Conservation (phyloP, 1,140 invertebrate genomes). For the Monomorium pharaonis region DNA sequence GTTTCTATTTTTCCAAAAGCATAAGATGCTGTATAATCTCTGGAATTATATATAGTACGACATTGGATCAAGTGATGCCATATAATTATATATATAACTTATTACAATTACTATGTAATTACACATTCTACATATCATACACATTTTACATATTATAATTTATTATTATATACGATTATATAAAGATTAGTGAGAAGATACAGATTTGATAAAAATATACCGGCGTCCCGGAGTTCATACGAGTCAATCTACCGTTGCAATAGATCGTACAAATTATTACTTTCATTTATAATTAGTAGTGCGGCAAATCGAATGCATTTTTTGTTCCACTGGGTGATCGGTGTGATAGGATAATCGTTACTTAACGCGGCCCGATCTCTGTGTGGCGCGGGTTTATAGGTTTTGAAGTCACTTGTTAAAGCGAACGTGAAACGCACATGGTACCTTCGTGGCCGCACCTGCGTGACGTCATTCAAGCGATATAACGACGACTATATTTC, state of each 20-base stretch:
- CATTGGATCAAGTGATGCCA: not conserved
- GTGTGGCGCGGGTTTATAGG: constrained; percentile 2
- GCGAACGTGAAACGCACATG: constrained; percentile 29
- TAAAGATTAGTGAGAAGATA: not conserved
- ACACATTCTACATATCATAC: not conserved
- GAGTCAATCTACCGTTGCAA: not conserved
- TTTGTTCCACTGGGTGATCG: not conserved
- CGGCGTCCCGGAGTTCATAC: not conserved
- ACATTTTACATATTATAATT: not conserved
- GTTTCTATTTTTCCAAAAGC: not conserved
- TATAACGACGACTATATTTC: constrained; percentile 58
- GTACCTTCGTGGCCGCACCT: constrained; percentile 63
- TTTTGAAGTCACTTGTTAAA: constrained; percentile 54
- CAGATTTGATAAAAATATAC: not conserved
- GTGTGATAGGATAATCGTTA: constrained; percentile 63
- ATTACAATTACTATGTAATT: constrained; percentile 5
- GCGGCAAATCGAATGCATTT: constrained; percentile 26
- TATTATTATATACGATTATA: not conserved
- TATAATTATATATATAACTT: constrained; percentile 5
- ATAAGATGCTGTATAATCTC: not conserved
- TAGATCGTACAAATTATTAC: constrained; percentile 17
- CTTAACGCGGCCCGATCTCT: constrained; percentile 49
- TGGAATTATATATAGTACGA: not conserved
- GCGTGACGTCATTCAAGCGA: constrained; percentile 63
- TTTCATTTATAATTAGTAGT: constrained; percentile 13